phyloP scores from a whole-genome alignment of 1,140 invertebrate species.

The Listronotus bonariensis region DNA sequence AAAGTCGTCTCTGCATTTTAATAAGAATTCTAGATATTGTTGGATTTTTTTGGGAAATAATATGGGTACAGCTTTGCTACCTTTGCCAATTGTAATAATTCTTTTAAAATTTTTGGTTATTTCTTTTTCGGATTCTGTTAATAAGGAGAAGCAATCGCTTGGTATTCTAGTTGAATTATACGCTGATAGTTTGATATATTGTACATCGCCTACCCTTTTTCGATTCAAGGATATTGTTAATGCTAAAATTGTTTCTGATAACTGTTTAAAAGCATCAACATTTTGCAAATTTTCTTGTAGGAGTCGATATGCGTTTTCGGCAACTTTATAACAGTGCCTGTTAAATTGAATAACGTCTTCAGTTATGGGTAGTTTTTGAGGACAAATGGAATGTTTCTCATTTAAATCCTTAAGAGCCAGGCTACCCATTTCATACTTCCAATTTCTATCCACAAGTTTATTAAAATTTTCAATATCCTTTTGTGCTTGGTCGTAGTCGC shows the following conservation, averaged over 20 bases:
- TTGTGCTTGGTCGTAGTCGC: conserved; percentile 25
- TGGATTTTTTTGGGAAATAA: conserved; percentile 34
- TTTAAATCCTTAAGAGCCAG: conserved; percentile 35
- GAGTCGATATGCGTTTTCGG: too few relatives aligned
- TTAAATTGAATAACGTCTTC: too few relatives aligned
- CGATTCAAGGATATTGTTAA: conserved; percentile 38
- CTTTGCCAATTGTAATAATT: conserved; percentile 33
- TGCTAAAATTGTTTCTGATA: conserved; percentile 29
- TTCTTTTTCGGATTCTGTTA: conserved; percentile 19
- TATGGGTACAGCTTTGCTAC: conserved; percentile 36
- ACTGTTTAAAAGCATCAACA: conserved; percentile 27
- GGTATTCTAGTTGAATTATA: too few relatives aligned
- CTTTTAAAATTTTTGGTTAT: conserved; percentile 37
- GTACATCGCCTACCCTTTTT: conserved; percentile 40
- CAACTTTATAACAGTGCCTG: too few relatives aligned
- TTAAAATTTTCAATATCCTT: conserved; percentile 32
- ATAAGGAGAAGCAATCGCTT: too few relatives aligned
- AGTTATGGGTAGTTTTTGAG: conserved; percentile 1
- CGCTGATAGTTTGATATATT: conserved; percentile 15
- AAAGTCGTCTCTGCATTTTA: conserved; percentile 13
- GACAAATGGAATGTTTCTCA: conserved; percentile 17
- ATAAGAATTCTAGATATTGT: neutral
- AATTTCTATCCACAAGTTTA: conserved; percentile 22
- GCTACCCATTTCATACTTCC: conserved; percentile 36
- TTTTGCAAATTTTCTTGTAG: too few relatives aligned